Base-by-base conservation (phyloP, 2,888 invertebrate species). In the Pseudanteris insignis region DNA sequence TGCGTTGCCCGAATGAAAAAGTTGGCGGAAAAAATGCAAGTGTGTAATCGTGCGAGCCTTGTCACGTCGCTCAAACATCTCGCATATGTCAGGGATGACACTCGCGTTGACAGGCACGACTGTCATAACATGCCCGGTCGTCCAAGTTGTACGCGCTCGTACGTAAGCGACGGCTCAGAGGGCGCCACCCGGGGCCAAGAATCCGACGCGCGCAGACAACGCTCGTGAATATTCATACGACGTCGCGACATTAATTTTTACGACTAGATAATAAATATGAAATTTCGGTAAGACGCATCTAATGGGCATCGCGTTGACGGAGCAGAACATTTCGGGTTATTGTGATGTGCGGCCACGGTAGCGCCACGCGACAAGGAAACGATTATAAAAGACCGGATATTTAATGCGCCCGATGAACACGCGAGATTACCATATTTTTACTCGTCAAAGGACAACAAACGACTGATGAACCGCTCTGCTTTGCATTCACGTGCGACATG, bases 51-150 rank as follows among this genome's bases (percentile, higher is more conserved):
- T 25, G 21, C 40, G 40, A 46, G 40, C 46, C 28, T 15, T 36
- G 55, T 15, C 55, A 40, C 41, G 47, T 40, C 26, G 24, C 46
- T 40, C 46, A 33, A 57, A 28, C 36, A 43, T 57, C 43, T 43
- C 37, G 32, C 57, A 48, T 24, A 48, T 46, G 57, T 57, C 57
- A 57, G 28, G 30, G 50, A 50, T 50, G 50, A 58, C 58, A 50
- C 58, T 32, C 15, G 43, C 34, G 58, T 24, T 50, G 58, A 58
- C 58, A 58, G 43, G 50, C 58, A 18, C 50, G 50, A 50, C 44
- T 58, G 50, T 58, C 44, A 60, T 60, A 61, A 61, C 51, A 55
- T 32, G 44, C n/a, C 13, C 44, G 54, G 37, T 61, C 55, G 36
- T 29, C 29, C 40, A 29, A 47, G 21, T 48, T 30, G 37, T 61